Conservation (phyloP, 2,888 invertebrate genomes). For the Aproaerema taeniolella region DNA sequence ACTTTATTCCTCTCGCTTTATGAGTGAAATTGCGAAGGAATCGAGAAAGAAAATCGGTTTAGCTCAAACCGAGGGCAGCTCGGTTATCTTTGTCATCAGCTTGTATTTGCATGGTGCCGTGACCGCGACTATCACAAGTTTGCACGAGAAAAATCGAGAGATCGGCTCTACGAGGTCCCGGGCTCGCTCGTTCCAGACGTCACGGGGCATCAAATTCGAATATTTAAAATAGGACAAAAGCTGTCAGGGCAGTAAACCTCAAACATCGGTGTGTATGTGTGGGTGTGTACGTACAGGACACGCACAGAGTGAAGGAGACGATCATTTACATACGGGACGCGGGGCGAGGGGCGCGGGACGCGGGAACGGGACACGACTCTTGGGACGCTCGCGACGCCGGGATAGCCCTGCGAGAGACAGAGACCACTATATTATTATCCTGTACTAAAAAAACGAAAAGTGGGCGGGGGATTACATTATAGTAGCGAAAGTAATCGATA, state of each 20-base stretch:
- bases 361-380: slow-evolving; percentile 36
- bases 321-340: slow-evolving; percentile 74
- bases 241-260: slow-evolving; percentile 74
- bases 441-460: slow-evolving; percentile 72
- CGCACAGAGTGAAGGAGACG: slow-evolving; percentile 65
- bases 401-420: slow-evolving; percentile 49
- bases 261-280: slow-evolving; percentile 45
- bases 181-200: slow-evolving; percentile 41
- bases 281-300: slow-evolving; percentile 39
- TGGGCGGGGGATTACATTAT: slow-evolving; percentile 79
- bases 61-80: slow-evolving; percentile 50
- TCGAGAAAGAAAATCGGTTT: slow-evolving; percentile 45
- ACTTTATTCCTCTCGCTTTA: slow-evolving; percentile 22
- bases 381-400: slow-evolving; percentile 45
- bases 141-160: slow-evolving; percentile 21
- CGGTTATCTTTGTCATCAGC: slow-evolving; percentile 63
- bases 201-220: slow-evolving; percentile 51
- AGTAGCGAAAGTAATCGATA: slow-evolving; percentile 79
- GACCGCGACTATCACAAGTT: slow-evolving; percentile 26
- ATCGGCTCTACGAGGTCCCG: slow-evolving; percentile 10
- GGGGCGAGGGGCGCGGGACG: slow-evolving; percentile 42
- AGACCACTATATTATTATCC: slow-evolving; percentile 70
- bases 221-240: slow-evolving; percentile 72
- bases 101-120: slow-evolving; percentile 50
- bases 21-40: too few species aligned